Base-by-base conservation (phyloP, 2,113 vertebrate species). In the Morone chrysops region DNA sequence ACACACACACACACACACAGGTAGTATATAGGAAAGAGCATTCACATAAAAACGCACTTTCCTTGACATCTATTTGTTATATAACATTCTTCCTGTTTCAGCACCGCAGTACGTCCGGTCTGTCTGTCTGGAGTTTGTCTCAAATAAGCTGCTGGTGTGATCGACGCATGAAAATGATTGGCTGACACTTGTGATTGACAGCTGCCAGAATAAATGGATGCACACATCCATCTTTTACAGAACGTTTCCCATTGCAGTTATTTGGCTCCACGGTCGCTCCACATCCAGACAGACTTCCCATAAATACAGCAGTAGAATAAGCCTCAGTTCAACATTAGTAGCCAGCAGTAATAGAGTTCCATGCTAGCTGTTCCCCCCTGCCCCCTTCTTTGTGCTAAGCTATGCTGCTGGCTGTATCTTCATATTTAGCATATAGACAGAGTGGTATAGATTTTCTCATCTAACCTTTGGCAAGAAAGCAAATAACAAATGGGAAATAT, bases 141-240 rank as follows among this genome's bases (percentile, higher is more conserved):
- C 38, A n/a, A 40, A 9, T 41, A 13, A 71, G 20, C 54, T 12
- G 36, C 18, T 47, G 14, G 3, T 20, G 50, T 74, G 43, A 80
- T 4, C 9, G 53, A 70, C 51, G 61, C 36, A 8, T 70, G 5
- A 9, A 75, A 47, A n/a, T 22, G 61, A 77, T 17, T 31, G 43
- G 60, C 59, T 59, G 71, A 16, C 43, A 22, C 41, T 43, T 22
- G n/a, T 17, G 75, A 75, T 48, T 78, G 72, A 68, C 82, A 78
- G 65, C 70, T 69, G 54, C 45, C 80, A 57, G 36, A 72, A 57
- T 73, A 51, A 73, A 75, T 62, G 8, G n/a, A 65, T 43, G 17
- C 57, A 8, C 20, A 6, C 9, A 17, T 62, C 54, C 47, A 43
- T 75, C 47, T 70, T 38, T 53, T 18, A n/a, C 25, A 13, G 6